Base-by-base conservation (phyloP, 2,888 invertebrate species). In the Heteromurus nitidus region DNA sequence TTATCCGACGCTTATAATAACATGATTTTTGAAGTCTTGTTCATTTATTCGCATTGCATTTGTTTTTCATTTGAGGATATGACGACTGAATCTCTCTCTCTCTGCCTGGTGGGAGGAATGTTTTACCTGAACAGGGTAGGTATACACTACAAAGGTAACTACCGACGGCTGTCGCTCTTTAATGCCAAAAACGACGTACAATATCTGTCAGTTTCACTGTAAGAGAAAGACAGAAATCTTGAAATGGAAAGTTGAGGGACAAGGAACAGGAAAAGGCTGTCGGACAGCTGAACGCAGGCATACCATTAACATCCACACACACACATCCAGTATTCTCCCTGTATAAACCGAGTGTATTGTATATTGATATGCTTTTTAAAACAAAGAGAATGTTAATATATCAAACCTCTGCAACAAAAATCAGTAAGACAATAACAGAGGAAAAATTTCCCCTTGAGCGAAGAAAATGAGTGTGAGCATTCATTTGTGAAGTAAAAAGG, bases 191-290 rank as follows among this genome's bases (percentile, higher is more conserved):
- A 60, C 64, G 69, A 79, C 70, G 65, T 31, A 70, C 50, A 31
- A 62, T 79, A 70, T 79, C 79, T 79, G 70, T 79, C 75, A 76
- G 60, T 24, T 44, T 67, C 68, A 55, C 68, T 31, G 79, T 70
- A 70, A 70, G 36, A 5, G 13, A 68, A 28, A 68, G 58, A 77
- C 68, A 36, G 24, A 31, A 69, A 42, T 70, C 24, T 58, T 36
- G 42, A 70, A 55, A 36, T 70, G 53, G 44, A 60, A 53, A 70
- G 18, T 24, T n/a, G 42, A 22, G 31, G 60, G 70, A 53, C 53
- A 58, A 50, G 22, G 9, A 53, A 67, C 67, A 67, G 67, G 67
- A 26, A 65, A n/a, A 67, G n/a, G 67, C 30, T 67, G 67, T 47
- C 50, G 7, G 18, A 47, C 5, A 44, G 55, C 22, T 24, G 11